Conservation (phyloP, 1,140 invertebrate genomes). For the Galendromus occidentalis region DNA sequence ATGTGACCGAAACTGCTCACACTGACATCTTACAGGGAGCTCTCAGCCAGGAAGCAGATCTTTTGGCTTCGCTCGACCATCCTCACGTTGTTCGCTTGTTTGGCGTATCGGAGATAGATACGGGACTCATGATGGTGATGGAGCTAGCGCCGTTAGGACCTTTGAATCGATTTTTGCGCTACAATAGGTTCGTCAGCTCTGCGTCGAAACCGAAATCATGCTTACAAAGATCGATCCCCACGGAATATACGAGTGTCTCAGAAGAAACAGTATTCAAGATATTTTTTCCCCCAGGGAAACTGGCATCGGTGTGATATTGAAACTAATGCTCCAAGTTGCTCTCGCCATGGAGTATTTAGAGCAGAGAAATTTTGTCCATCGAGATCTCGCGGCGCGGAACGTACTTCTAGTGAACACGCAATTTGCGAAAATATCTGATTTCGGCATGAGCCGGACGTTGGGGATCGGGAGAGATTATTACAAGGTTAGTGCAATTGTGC, state of each 20-base stretch:
- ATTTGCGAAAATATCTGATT: constrained; percentile 23
- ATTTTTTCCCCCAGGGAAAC: constrained; percentile 15
- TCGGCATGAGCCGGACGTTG: constrained; percentile 22
- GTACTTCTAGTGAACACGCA: constrained; percentile 31
- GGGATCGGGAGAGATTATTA: constrained; percentile 24
- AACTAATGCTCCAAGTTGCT: constrained; percentile 28
- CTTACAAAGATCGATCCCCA: too few relatives aligned
- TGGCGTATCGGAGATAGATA: constrained; percentile 30
- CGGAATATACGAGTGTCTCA: not conserved
- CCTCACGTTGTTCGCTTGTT: constrained; percentile 32
- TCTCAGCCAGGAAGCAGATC: constrained; percentile 30
- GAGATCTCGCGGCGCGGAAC: constrained; percentile 27
- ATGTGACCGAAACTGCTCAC: too few relatives aligned
- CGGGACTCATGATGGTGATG: constrained; percentile 31
- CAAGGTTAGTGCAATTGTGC: constrained; percentile 16
- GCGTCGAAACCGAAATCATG: too few relatives aligned
- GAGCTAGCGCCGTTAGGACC: constrained; percentile 33
- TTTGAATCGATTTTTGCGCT: constrained; percentile 29
- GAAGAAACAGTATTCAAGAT: not conserved
- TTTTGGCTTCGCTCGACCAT: constrained; percentile 31
- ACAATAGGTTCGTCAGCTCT: constrained; percentile 18
- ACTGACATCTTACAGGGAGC: constrained; percentile 24
- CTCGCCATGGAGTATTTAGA: constrained; percentile 33
- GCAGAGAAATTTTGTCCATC: constrained; percentile 30
- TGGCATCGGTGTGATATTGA: constrained; percentile 17